These are phyloP conservation scores for Propithecus deckenii DNA, from an alignment of 2,797 vertebrate species.

Conservation along the genomic window DNA sequence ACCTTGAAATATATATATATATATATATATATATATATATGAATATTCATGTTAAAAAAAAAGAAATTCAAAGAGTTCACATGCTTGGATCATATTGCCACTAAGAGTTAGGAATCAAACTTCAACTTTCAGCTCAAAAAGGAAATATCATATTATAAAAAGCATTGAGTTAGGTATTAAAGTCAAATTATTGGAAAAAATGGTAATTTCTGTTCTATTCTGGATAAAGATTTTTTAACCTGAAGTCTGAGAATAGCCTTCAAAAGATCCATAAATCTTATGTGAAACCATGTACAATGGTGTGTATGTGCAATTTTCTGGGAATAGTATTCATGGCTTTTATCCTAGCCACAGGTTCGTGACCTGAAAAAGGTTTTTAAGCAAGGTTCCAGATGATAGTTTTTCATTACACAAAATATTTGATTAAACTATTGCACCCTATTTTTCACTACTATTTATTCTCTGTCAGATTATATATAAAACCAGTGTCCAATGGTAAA, in stretches of 20 bases:
- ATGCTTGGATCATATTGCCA: neutral
- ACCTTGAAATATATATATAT: no score
- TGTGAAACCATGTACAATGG: neutral
- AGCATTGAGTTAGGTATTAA: neutral
- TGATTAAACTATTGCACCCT: neutral
- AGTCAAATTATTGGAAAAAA: slow-evolving; percentile 21
- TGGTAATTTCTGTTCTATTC: neutral
- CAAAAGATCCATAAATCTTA: neutral
- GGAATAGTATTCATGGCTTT: neutral
- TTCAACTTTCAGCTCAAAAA: slow-evolving; percentile 7
- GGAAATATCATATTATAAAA: slow-evolving; percentile 9
- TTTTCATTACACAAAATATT: slow-evolving; percentile 3
- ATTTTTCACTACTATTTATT: neutral
- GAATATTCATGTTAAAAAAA: no score
- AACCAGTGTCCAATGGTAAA: neutral
- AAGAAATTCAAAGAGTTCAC: neutral
- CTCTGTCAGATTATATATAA: neutral
- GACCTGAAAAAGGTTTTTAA: neutral
- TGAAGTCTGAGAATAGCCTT: neutral
- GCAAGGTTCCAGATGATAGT: neutral
- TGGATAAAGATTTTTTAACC: neutral
- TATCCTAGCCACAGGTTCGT: neutral
- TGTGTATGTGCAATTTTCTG: neutral
- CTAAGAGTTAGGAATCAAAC: slow-evolving; percentile 21
- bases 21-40: no score